Percentiles rank a stretch among this genome's conserved stretches.
Conservation (phyloP, 2,797 vertebrate genomes). For the Enteromius fasciolatus region DNA sequence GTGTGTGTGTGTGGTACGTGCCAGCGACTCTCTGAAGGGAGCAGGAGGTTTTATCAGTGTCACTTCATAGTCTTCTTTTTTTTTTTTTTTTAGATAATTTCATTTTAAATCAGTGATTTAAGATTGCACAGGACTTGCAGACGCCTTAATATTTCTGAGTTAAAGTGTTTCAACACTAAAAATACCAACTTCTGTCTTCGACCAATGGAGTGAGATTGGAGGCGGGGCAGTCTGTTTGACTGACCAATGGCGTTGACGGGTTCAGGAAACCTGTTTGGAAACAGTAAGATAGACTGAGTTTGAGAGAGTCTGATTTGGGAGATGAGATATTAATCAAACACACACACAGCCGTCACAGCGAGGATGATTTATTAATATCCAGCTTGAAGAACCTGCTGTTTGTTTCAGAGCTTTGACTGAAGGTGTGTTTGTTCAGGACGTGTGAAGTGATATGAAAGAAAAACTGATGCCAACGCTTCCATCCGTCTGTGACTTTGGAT, state of each 20-base stretch:
- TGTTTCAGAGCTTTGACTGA: slow-evolving; percentile 10
- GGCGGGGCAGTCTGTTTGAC: background rate
- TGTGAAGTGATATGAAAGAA: slow-evolving; percentile 6
- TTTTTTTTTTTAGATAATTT: background rate
- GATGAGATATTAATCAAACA: background rate
- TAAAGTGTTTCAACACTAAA: background rate
- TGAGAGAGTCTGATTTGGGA: background rate
- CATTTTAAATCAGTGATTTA: background rate
- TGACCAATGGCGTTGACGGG: background rate
- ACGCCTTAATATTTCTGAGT: background rate
- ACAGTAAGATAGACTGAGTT: background rate
- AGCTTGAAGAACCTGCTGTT: background rate
- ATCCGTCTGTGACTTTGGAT: background rate
- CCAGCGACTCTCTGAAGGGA: background rate
- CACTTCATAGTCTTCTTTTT: background rate
- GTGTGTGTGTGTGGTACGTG: background rate
- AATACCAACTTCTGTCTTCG: background rate
- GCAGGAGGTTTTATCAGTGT: background rate
- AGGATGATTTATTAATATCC: background rate
- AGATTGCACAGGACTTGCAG: too few relatives aligned
- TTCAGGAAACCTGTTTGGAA: background rate
- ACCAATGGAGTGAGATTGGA: background rate
- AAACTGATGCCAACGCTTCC: background rate
- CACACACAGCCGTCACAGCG: background rate
- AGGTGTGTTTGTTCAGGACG: background rate